Evolutionary conservation across 2,113 vertebrate genomes (phyloP).

Genomic region (Ceratotherium simum): DNA sequence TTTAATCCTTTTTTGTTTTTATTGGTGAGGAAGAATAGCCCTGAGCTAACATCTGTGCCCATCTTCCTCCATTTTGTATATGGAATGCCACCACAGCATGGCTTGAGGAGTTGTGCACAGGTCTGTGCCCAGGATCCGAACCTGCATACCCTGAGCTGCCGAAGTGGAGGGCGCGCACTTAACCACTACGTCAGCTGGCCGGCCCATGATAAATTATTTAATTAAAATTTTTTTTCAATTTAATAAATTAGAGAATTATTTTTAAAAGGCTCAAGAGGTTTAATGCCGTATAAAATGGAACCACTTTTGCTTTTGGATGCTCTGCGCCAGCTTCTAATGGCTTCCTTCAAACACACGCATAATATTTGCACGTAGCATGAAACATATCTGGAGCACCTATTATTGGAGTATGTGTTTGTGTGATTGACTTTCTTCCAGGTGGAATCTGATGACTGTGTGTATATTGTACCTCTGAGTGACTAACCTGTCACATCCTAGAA

Average conservation of each 20-base stretch:
- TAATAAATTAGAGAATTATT: not conserved
- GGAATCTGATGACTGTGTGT: not conserved
- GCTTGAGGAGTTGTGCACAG: no score
- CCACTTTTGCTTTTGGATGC: not conserved
- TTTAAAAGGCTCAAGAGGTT: not conserved
- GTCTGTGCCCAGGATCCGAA: no score
- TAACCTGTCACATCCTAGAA: not conserved
- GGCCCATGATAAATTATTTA: no score
- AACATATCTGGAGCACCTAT: not conserved
- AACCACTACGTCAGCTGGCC: no score
- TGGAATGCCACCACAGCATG: no score
- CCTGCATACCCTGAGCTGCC: no score
- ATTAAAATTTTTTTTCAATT: not conserved
- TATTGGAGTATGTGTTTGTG: not conserved
- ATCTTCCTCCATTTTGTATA: no score
- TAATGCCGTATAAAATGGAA: not conserved
- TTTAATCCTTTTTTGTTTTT: not conserved
- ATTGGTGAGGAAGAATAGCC: no score
- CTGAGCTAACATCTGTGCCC: no score
- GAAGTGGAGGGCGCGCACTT: no score
- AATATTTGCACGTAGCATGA: not conserved
- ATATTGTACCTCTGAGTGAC: not conserved
- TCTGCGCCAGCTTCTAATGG: not conserved
- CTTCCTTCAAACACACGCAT: not conserved
- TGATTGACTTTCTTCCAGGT: not conserved